Conservation (phyloP, 2,113 vertebrate species). For the Notothenia rossii region DNA sequence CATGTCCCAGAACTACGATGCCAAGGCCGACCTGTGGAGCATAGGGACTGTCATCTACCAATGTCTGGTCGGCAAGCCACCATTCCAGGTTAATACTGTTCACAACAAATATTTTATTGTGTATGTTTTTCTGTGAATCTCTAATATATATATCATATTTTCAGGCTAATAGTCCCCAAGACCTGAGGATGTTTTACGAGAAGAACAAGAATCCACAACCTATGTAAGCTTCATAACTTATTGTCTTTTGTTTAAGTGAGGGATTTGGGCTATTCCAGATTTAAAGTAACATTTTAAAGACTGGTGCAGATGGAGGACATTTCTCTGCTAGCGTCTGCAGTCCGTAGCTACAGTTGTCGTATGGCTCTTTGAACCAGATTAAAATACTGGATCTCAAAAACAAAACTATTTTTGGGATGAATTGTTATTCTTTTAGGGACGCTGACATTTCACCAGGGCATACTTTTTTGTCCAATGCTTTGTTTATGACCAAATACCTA, state of each 20-base stretch:
- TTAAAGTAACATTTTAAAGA: no score
- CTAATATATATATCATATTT: background rate
- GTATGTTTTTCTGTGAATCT: background rate
- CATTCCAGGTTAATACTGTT: slow-evolving; percentile 90
- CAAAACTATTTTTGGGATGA: background rate
- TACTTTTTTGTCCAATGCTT: no score
- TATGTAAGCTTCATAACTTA: slow-evolving; percentile 85
- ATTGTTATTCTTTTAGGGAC: background rate
- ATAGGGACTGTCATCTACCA: slow-evolving; percentile 98
- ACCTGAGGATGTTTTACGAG: slow-evolving; percentile 97
- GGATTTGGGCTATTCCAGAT: background rate
- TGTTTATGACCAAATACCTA: background rate
- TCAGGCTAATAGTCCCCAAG: slow-evolving; percentile 96
- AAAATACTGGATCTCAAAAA: no score
- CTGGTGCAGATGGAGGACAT: background rate
- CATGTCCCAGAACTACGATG: slow-evolving; percentile 98
- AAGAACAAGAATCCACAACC: slow-evolving; percentile 95
- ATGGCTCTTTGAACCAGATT: background rate
- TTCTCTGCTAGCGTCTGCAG: background rate
- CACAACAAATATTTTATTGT: background rate
- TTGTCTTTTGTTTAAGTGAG: background rate
- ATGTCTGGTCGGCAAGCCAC: slow-evolving; percentile 98
- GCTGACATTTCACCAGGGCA: background rate
- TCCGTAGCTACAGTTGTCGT: background rate
- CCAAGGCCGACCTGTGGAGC: slow-evolving; percentile 98